Evolutionary conservation across 2,888 invertebrate genomes (phyloP).

Genomic region (Xanthorhoe designata): DNA sequence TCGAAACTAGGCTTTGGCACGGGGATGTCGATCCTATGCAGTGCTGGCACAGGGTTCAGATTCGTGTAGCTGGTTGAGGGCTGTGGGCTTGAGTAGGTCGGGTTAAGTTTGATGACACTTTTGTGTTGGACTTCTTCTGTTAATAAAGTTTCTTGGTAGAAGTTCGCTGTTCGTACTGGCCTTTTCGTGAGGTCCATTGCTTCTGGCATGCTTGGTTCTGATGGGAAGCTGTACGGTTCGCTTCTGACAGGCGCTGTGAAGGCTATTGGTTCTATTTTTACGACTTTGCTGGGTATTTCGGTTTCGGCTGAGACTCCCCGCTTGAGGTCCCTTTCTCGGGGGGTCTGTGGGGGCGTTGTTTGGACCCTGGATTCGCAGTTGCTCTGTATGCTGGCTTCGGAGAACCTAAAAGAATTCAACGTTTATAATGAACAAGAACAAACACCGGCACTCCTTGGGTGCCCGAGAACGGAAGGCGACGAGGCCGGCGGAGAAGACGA

Average conservation of each 20-base stretch:
- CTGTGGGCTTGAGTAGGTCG: slow-evolving; percentile 72
- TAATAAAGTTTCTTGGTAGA: slow-evolving; percentile 75
- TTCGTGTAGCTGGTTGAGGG: slow-evolving; percentile 73
- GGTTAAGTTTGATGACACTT: slow-evolving; percentile 75
- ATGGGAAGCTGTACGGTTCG: slow-evolving; percentile 26
- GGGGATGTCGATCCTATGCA: slow-evolving; percentile 55
- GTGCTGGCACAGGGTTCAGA: slow-evolving; percentile 54
- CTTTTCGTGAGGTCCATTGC: slow-evolving; percentile 72
- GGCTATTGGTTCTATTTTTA: slow-evolving; percentile 47
- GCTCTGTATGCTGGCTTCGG: slow-evolving; percentile 66
- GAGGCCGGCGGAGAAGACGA: too few species aligned
- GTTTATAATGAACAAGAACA: too few species aligned
- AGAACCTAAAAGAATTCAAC: slow-evolving; percentile 55
- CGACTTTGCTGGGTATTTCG: slow-evolving; percentile 51
- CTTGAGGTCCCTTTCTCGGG: slow-evolving; percentile 51
- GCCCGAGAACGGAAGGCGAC: too few species aligned
- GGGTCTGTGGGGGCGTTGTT: slow-evolving; percentile 35
- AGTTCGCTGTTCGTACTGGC: slow-evolving; percentile 68
- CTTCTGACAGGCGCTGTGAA: slow-evolving; percentile 27
- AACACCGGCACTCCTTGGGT: too few species aligned
- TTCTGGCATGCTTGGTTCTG: slow-evolving; percentile 19
- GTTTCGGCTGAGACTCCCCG: slow-evolving; percentile 56
- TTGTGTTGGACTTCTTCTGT: slow-evolving; percentile 64
- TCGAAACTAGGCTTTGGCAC: slow-evolving; percentile 49
- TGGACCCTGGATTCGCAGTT: slow-evolving; percentile 55